These are phyloP conservation scores for Tetranychus cinnabarinus DNA, from an alignment of 1,140 invertebrate genomes.

Conservation along the genomic window DNA sequence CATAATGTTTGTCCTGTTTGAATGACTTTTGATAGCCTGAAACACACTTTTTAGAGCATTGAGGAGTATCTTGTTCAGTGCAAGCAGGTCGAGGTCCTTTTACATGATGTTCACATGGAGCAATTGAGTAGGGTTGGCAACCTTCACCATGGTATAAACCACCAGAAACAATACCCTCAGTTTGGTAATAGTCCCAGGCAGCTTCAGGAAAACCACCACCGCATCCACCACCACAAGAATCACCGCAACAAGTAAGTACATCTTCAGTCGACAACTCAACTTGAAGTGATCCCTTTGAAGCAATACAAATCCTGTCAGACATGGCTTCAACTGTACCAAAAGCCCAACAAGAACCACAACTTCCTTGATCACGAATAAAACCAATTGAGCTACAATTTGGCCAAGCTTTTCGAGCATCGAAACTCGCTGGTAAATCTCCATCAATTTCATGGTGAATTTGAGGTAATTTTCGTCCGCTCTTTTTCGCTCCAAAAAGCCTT, in stretches of 20 bases:
- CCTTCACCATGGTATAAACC: conserved; percentile 41
- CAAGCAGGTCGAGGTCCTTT: conserved; percentile 46
- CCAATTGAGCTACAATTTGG: conserved; percentile 54
- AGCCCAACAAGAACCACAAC: conserved; percentile 23
- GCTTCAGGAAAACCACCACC: conserved; percentile 23
- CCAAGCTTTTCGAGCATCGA: conserved; percentile 57
- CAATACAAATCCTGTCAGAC: conserved; percentile 42
- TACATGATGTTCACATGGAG: conserved; percentile 69
- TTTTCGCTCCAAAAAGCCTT: conserved; percentile 26
- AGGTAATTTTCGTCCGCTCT: conserved; percentile 19
- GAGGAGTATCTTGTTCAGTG: conserved; percentile 41
- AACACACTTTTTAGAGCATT: conserved; percentile 40
- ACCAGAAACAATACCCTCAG: conserved; percentile 43
- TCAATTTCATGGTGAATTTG: conserved; percentile 20
- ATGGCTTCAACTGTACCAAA: conserved; percentile 8
- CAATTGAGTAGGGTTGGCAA: conserved; percentile 60
- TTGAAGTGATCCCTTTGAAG: conserved; percentile 17
- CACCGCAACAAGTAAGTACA: conserved; percentile 48
- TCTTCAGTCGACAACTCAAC: conserved; percentile 19
- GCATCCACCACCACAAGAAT: conserved; percentile 17
- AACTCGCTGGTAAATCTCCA: conserved; percentile 38
- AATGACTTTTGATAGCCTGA: conserved; percentile 25
- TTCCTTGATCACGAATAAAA: conserved; percentile 50
- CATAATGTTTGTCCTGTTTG: conserved; percentile 49
- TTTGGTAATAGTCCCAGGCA: conserved; percentile 23